phyloP scores from a whole-genome alignment of 2,113 vertebrate species.

The Gadus chalcogrammus region DNA sequence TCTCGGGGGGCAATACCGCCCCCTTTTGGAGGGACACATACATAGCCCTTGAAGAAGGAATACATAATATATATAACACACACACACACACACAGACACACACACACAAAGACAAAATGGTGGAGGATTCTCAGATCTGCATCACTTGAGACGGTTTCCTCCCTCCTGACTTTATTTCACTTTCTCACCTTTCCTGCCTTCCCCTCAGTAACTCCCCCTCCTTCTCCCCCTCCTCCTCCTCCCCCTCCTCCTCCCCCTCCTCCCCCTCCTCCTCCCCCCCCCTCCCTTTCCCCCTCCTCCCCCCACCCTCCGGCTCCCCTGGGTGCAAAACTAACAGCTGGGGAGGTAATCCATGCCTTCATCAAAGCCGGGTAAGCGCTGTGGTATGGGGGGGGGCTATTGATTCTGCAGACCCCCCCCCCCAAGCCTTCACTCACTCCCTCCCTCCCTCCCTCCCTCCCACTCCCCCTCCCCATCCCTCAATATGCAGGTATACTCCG shows the following conservation, averaged over 20 bases:
- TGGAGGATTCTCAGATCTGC: no score
- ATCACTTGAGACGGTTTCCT: neutral
- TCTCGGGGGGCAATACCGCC: conserved; percentile 28
- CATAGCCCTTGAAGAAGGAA: neutral
- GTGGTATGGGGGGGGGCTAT: conserved; percentile 37
- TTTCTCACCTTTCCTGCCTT: neutral
- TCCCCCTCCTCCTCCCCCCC: no score
- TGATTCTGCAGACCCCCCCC: conserved; percentile 42
- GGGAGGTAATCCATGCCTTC: conserved; percentile 50
- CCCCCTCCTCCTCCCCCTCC: neutral
- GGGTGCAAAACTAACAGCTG: conserved; percentile 2
- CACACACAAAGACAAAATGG: neutral
- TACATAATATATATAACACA: no score
- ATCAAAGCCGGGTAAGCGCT: conserved; percentile 53
- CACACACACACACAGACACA: no score
- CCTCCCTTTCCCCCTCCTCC: no score
- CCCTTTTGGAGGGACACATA: conserved; percentile 25
- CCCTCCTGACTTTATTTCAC: neutral
- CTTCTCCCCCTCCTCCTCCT: conserved; percentile 7
- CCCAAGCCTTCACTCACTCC: neutral
- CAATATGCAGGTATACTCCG: neutral
- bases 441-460: no score
- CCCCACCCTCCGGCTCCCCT: conserved; percentile 1
- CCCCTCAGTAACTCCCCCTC: neutral
- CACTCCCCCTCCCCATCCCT: conserved; percentile 1